Conservation (phyloP, 1,140 invertebrate genomes). For the Drosophila sulfurigaster region DNA sequence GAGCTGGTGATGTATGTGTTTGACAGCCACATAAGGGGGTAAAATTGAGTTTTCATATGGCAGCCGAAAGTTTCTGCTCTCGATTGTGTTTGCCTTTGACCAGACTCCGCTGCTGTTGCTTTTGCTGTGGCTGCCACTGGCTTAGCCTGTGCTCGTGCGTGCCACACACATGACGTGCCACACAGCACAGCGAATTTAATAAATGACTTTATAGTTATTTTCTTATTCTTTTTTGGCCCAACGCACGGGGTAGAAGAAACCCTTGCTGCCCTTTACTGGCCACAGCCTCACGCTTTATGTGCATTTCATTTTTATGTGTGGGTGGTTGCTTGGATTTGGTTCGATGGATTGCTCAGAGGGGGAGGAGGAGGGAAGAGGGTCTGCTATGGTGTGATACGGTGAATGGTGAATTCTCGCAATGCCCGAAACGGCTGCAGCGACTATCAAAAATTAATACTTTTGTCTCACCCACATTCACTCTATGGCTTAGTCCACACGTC, state of each 20-base stretch:
- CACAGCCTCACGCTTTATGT: conserved; percentile 48
- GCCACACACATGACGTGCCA: conserved; percentile 45
- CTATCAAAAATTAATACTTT: conserved; percentile 81
- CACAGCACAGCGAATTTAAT: conserved; percentile 70
- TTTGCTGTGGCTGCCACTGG: conserved; percentile 6
- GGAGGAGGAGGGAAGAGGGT: too few relatives aligned
- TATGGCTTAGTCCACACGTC: conserved; percentile 33
- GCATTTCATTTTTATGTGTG: conserved; percentile 39
- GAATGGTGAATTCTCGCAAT: conserved; percentile 30
- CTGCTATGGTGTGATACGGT: not conserved
- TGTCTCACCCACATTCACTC: conserved; percentile 42
- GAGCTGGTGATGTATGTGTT: conserved; percentile 68
- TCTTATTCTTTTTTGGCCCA: conserved; percentile 32
- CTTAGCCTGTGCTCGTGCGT: conserved; percentile 35
- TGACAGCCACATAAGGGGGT: conserved; percentile 79
- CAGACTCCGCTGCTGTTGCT: conserved; percentile 29
- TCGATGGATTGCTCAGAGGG: conserved; percentile 17
- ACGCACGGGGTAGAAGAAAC: conserved; percentile 35
- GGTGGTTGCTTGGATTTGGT: conserved; percentile 25
- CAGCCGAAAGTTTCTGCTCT: conserved; percentile 52
- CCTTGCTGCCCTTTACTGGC: conserved; percentile 28
- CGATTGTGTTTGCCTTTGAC: conserved; percentile 64
- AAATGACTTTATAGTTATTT: conserved; percentile 80
- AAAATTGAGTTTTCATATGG: conserved; percentile 77
- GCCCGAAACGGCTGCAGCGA: conserved; percentile 61